phyloP scores from a whole-genome alignment of 2,888 invertebrate genomes.

The Unio delphinus region DNA sequence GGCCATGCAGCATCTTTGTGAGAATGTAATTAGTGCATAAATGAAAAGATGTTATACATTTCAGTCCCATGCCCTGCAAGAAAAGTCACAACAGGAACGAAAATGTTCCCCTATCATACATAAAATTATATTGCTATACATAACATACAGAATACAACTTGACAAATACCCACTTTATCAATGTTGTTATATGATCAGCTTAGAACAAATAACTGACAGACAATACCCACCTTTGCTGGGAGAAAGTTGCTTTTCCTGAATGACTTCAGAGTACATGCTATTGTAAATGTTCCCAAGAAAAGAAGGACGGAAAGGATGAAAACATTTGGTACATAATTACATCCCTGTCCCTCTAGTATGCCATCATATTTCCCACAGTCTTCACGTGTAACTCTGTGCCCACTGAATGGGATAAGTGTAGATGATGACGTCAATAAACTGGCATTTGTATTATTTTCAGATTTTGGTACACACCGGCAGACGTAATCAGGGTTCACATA shows the following conservation, averaged over 20 bases:
- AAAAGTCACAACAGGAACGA: no score
- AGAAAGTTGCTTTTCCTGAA: conserved; percentile 95
- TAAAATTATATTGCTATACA: no score
- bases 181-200: no score
- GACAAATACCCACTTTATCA: no score
- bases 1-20: no score
- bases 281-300: conserved; percentile 91
- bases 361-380: conserved; percentile 27
- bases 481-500: conserved; percentile 31
- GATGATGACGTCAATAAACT: neutral
- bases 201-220: no score
- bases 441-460: neutral
- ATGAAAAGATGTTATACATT: no score
- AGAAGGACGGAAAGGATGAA: conserved; percentile 95
- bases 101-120: no score
- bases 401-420: conserved; percentile 2
- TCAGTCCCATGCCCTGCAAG: no score
- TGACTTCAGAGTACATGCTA: conserved; percentile 91
- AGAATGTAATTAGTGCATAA: no score
- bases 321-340: conserved; percentile 76
- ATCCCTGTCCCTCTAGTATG: conserved; percentile 22
- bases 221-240: conserved; percentile 83
- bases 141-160: no score
- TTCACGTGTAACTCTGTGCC: conserved; percentile 26
- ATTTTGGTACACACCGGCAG: conserved; percentile 41